Conservation (phyloP, 2,113 vertebrate genomes). For the Muntiacus muntjak region DNA sequence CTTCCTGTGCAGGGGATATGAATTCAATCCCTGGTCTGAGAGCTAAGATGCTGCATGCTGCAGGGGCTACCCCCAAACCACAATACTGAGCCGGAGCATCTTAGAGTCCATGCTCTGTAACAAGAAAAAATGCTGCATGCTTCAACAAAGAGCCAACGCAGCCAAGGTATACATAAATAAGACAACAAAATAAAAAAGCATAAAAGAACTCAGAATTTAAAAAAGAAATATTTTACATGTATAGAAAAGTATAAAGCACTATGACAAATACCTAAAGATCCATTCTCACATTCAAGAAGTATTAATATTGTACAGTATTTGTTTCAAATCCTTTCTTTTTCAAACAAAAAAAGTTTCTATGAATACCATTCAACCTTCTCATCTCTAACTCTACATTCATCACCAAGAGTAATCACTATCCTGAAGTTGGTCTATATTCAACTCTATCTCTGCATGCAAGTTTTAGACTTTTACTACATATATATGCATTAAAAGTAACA, state of each 20-base stretch:
- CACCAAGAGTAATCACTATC: not conserved
- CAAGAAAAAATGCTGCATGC: not conserved
- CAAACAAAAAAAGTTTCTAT: not conserved
- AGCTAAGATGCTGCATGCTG: not conserved
- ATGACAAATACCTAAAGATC: not conserved
- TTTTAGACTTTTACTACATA: not conserved
- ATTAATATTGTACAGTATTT: not conserved
- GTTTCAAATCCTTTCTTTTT: not conserved
- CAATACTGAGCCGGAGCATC: not conserved
- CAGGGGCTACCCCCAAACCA: not conserved
- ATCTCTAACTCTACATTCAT: not conserved
- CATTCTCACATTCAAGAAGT: not conserved
- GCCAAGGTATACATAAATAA: not conserved
- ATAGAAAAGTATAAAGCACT: not conserved
- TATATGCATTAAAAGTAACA: not conserved
- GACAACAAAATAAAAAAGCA: not conserved
- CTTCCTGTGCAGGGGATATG: rapidly evolving
- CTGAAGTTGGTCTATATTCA: not conserved
- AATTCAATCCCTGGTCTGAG: not conserved
- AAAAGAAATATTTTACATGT: not conserved
- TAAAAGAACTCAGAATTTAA: not conserved
- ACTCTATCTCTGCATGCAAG: not conserved
- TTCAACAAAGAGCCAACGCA: rapidly evolving
- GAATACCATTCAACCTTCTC: not conserved
- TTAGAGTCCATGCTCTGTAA: not conserved